Evolutionary conservation across 1,140 invertebrate species (phyloP), one percentile per base, ranked within the genome.

Genomic region (Gonioctena quinquepunctata): DNA sequence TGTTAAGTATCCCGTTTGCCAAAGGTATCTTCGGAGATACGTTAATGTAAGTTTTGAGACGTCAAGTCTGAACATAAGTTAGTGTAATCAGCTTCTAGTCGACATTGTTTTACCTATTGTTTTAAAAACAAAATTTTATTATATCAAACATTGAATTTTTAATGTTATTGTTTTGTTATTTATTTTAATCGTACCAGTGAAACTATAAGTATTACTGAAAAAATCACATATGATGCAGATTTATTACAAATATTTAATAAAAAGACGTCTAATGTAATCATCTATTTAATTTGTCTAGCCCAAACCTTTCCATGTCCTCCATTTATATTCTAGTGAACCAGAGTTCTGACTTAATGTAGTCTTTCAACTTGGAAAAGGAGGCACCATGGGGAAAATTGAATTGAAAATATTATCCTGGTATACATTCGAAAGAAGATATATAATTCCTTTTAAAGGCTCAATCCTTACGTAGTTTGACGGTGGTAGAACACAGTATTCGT

Each of bases 31-130:
- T 68, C 62, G 22, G 69, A 70, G 71, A 74, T 56, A 70, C 33
- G 70, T 66, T 74, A 74, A 26, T 72, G 66, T 74, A 63, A 50
- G 52, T 66, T 48, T 67, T 33, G 63, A 70, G 49, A 65, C 13
- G 33, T 42, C 7, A 42, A 42, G 33, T 42, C 33, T 42, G 33
- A 66, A 25, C 63, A 69, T 77, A 68, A 71, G 33, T 76, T 79
- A 77, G 70, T 76, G 69, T 74, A 76, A 62, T 68, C 69, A 77
- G 76, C 77, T 80, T 77, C 75, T 80, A 80, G 78, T 77, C 70
- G 74, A 72, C 73, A 76, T 75, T 77, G 71, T 75, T 74, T 75
- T 73, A 28, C 72, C 70, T 71, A 76, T 75, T 77, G 71, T 75
- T 74, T 75, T 73, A 28, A 70, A 65, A 76, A 73, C 57, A 59